Evolutionary conservation across 2,888 invertebrate genomes (phyloP).

Genomic region (Ennomos erosarius): DNA sequence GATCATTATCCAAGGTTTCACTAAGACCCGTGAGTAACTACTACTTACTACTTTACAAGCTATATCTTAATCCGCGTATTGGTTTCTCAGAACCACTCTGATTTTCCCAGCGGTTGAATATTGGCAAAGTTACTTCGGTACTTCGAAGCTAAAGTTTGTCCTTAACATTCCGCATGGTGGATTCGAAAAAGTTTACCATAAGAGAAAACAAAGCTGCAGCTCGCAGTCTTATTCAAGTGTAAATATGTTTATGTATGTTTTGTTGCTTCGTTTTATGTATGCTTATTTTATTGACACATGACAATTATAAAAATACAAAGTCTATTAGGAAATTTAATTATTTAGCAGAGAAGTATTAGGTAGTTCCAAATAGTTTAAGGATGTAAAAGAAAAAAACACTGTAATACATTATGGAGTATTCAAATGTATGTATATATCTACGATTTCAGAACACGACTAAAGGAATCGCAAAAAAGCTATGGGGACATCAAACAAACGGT

Average conservation of each 20-base stretch:
- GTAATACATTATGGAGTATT: slow-evolving; percentile 2
- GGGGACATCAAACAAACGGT: slow-evolving; percentile 65
- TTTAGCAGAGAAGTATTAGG: no score
- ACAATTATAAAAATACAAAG: no score
- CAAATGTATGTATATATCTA: slow-evolving; percentile 14
- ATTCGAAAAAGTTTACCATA: slow-evolving; percentile 56
- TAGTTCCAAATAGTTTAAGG: no score
- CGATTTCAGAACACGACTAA: slow-evolving; percentile 15
- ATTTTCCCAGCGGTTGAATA: slow-evolving; percentile 52
- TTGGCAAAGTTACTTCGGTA: slow-evolving; percentile 64
- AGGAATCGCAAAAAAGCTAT: slow-evolving; percentile 48
- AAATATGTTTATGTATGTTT: no score
- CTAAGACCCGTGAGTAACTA: no score
- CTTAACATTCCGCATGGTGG: slow-evolving; percentile 62
- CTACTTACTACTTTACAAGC: not conserved
- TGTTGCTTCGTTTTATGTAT: no score
- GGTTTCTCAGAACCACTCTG: slow-evolving; percentile 6
- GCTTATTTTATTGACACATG: no score
- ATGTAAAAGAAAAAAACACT: no score
- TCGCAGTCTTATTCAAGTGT: slow-evolving; percentile 46
- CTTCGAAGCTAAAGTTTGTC: slow-evolving; percentile 48
- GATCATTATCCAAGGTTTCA: no score
- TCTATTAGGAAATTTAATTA: no score
- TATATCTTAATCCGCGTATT: slow-evolving; percentile 6
- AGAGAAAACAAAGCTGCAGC: slow-evolving; percentile 53